These are phyloP conservation scores for Hemiscyllium ocellatum DNA, from an alignment of 2,113 vertebrate genomes.

Conservation along the genomic window DNA sequence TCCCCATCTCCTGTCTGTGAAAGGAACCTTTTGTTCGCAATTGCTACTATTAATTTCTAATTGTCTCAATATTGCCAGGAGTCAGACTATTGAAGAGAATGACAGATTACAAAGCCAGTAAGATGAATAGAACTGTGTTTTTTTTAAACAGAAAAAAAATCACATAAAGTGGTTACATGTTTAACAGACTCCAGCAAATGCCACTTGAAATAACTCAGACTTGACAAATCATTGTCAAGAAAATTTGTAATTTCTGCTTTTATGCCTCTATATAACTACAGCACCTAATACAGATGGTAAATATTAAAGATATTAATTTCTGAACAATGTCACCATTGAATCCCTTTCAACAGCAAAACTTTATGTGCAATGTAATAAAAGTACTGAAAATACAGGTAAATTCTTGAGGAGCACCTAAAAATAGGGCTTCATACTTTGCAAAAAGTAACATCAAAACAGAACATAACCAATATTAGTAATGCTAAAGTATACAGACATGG, in stretches of 20 bases:
- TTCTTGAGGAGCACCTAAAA: not conserved
- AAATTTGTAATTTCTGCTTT: not conserved
- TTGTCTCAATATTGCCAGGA: constrained; percentile 16
- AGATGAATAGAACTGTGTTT: not conserved
- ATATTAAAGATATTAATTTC: not conserved
- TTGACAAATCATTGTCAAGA: not conserved
- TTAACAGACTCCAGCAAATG: not conserved
- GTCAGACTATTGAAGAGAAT: not conserved
- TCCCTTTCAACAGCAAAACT: not conserved
- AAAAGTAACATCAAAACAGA: not conserved
- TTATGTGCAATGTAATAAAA: not conserved
- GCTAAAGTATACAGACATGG: not conserved
- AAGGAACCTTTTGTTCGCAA: not conserved
- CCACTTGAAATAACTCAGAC: not conserved
- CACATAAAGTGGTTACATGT: not conserved
- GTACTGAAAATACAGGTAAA: not conserved
- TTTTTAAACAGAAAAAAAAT: not conserved
- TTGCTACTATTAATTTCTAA: constrained; percentile 31
- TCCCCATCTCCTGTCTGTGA: not conserved
- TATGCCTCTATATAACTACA: not conserved
- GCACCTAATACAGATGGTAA: not conserved
- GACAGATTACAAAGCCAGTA: not conserved
- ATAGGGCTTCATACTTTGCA: not conserved
- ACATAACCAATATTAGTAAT: not conserved
- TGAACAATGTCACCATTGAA: not conserved